phyloP scores from a whole-genome alignment of 1,140 invertebrate species.

The Liolophura sinensis region DNA sequence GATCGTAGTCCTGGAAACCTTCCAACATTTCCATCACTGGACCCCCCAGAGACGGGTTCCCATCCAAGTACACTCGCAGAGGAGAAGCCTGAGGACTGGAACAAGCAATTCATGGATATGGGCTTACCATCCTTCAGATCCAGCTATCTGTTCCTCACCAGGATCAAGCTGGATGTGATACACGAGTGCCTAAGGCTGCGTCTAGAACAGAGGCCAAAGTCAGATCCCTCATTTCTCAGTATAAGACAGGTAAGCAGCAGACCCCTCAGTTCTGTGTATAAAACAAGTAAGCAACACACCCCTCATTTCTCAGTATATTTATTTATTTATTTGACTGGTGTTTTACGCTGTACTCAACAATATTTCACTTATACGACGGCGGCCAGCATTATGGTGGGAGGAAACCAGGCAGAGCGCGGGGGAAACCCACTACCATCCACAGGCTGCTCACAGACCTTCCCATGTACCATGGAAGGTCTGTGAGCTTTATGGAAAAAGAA shows the following conservation, averaged over 20 bases:
- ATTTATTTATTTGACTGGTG: too few species aligned
- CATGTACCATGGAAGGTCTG: not conserved
- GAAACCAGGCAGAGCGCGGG: too few species aligned
- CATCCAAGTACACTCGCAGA: slow-evolving; percentile 30
- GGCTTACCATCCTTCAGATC: slow-evolving; percentile 79
- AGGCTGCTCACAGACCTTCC: too few species aligned
- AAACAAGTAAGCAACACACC: not conserved
- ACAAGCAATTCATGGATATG: slow-evolving; percentile 72
- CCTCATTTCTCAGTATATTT: too few species aligned
- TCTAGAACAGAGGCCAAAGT: slow-evolving; percentile 74
- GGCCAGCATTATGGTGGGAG: too few species aligned
- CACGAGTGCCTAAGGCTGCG: slow-evolving; percentile 85
- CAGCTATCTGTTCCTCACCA: slow-evolving; percentile 81
- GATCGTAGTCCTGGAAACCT: slow-evolving; percentile 6
- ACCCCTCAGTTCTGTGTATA: not conserved
- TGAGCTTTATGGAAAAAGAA: too few species aligned
- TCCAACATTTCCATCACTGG: slow-evolving; percentile 31
- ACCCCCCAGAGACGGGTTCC: slow-evolving; percentile 13
- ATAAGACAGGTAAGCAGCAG: slow-evolving; percentile 68
- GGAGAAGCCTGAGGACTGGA: slow-evolving; percentile 77
- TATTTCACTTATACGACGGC: too few species aligned
- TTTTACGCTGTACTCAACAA: too few species aligned
- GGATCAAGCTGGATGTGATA: slow-evolving; percentile 78
- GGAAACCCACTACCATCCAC: too few species aligned
- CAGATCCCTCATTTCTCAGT: slow-evolving; percentile 81